Evolutionary conservation across 2,888 invertebrate species (phyloP).

Genomic region (Leptinotarsa haldemani): DNA sequence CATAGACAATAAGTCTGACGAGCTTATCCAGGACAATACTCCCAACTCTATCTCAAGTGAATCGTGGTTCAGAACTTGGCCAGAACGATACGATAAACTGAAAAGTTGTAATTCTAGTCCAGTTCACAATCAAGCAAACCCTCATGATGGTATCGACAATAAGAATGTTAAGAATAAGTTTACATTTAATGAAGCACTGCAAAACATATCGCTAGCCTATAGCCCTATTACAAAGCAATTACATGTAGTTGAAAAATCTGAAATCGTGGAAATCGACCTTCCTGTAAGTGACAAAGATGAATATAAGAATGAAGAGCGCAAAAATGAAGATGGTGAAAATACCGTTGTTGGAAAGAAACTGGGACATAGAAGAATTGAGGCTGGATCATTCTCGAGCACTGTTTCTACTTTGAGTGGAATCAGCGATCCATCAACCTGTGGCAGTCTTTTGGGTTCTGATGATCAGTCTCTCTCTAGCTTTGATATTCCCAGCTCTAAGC

Average conservation of each 20-base stretch:
- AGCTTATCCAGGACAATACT: constrained; percentile 21
- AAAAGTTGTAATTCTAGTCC: constrained; percentile 57
- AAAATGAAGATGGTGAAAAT: constrained; percentile 36
- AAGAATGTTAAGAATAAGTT: constrained; percentile 67
- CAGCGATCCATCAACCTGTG: constrained; percentile 76
- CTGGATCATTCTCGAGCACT: constrained; percentile 76
- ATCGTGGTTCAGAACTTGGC: constrained; percentile 68
- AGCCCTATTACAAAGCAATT: constrained; percentile 80
- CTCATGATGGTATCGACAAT: constrained; percentile 49
- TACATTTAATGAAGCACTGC: constrained; percentile 76
- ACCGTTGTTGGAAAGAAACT: constrained; percentile 48
- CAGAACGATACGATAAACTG: constrained; percentile 65
- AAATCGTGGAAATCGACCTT: constrained; percentile 38
- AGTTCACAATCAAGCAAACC: constrained; percentile 43
- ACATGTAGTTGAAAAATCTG: constrained; percentile 69
- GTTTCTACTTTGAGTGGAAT: constrained; percentile 77
- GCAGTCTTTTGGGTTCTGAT: constrained; percentile 67
- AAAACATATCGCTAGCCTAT: constrained; percentile 80
- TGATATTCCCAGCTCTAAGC: constrained; percentile 63
- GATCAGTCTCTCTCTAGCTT: constrained; percentile 57
- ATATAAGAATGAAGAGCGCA: constrained; percentile 30
- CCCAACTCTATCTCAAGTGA: constrained; percentile 43
- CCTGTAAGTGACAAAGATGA: constrained; percentile 17
- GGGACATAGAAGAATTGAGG: constrained; percentile 70
- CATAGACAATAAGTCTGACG: constrained; percentile 3